Evolutionary conservation across 1,140 invertebrate species (phyloP), one percentile per base, ranked within the genome.

Genomic region (Drosophila pachea): DNA sequence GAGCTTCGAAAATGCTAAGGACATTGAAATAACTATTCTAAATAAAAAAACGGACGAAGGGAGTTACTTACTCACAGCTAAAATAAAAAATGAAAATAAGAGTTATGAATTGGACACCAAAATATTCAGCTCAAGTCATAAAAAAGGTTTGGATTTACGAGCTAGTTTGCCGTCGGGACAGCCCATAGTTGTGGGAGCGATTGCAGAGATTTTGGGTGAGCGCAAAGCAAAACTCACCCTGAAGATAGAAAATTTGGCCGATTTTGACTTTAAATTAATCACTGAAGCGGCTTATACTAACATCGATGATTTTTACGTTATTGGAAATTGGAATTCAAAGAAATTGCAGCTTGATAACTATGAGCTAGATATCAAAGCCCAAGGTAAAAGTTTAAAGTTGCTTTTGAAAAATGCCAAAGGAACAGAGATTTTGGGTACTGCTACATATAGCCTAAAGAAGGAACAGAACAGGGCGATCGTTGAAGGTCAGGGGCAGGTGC

Each of bases 391-490:
- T 31, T 90, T 95, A 45, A 90, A 92, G 53, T 90, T 95, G 56
- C 89, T 90, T 1, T 91, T 93, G 0, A 93, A 92, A 6, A 92
- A 92, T 50, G 92, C 92, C 4, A 91, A 92, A 43, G 93, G 49
- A 2, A 14, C 93, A 73, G 92, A 94, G 54, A 70, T 95, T 4
- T 92, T 92, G 74, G 95, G 94, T 89, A 93, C 60, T 11, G 77
- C 86, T 0, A 93, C 91, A n/a, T 94, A 93, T 87, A 92, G 92
- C 54, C 92, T 92, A 43, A 93, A 93, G 55, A 92, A 94, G 35
- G 94, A 95, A 81, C 93, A 92, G 35, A 91, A 91, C 7, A 94
- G 94, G 84, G 91, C 91, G 16, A 93, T 94, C 32, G 91, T 95
- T 1, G 94, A 95, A 83, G 94, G 94, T 5, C 93, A 92, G 33